phyloP scores from a whole-genome alignment of 1,140 invertebrate genomes.

The Elymnias hypermnestra region DNA sequence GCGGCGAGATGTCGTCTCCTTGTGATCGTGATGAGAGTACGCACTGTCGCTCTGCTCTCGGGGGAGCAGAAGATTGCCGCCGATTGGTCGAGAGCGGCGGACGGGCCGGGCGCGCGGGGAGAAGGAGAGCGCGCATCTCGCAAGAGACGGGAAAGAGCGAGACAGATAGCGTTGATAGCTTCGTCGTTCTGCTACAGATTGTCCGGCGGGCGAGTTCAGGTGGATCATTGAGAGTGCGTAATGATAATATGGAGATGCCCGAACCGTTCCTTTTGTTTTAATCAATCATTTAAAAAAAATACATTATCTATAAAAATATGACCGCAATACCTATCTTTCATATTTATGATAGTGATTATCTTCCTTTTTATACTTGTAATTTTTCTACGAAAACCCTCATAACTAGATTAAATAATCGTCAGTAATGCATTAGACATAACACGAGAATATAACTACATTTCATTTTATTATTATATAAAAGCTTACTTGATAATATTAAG shows the following conservation, averaged over 20 bases:
- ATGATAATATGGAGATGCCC: conserved; percentile 68
- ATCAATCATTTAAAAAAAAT: conserved; percentile 29
- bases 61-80: conserved; percentile 71
- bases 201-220: conserved; percentile 54
- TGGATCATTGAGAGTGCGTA: conserved; percentile 63
- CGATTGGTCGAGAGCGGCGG: conserved; percentile 66
- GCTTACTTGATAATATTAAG: too few relatives aligned
- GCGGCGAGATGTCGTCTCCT: conserved; percentile 69
- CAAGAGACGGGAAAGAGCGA: conserved; percentile 44
- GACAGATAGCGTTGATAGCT: conserved; percentile 54
- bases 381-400: too few relatives aligned
- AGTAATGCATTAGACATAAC: too few relatives aligned
- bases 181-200: conserved; percentile 62
- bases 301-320: conserved; percentile 30
- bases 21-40: conserved; percentile 72
- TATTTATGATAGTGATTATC: background rate
- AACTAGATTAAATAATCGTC: too few relatives aligned
- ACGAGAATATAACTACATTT: too few relatives aligned
- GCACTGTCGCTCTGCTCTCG: conserved; percentile 74
- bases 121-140: conserved; percentile 66
- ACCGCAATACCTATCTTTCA: conserved; percentile 6
- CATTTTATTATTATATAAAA: too few relatives aligned
- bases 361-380: too few relatives aligned
- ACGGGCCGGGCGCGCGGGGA: conserved; percentile 53
- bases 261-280: conserved; percentile 41